Conservation (phyloP, 1,140 invertebrate species). For the Zeugodacus cucurbitae region DNA sequence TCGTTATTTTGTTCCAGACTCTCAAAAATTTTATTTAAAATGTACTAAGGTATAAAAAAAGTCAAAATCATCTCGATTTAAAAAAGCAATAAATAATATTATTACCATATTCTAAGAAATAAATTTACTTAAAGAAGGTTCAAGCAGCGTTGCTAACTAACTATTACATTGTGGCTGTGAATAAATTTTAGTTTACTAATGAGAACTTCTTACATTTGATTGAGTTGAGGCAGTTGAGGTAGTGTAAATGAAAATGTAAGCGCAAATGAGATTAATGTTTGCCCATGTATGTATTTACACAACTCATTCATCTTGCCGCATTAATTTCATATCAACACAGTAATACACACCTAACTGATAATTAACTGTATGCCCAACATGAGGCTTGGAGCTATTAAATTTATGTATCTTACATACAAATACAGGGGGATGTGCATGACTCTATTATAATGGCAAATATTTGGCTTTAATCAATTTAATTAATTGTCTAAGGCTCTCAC, state of each 20-base stretch:
- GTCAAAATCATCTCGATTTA: too few relatives aligned
- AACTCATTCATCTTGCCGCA: background rate
- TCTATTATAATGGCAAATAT: background rate
- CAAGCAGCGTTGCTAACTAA: background rate
- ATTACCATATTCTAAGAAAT: too few relatives aligned
- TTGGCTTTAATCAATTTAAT: constrained; percentile 1
- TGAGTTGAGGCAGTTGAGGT: too few relatives aligned
- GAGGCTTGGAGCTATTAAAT: background rate
- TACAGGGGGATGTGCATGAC: too few relatives aligned
- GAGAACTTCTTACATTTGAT: background rate
- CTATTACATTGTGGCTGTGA: background rate
- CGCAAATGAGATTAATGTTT: background rate
- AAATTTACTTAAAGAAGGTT: background rate
- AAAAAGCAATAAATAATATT: too few relatives aligned
- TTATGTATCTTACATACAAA: background rate
- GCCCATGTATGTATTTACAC: background rate
- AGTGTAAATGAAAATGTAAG: background rate
- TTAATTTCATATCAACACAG: background rate
- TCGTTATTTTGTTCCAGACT: too few relatives aligned
- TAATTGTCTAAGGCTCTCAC: background rate
- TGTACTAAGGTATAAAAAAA: too few relatives aligned
- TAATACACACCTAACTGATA: background rate
- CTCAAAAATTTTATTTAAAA: too few relatives aligned
- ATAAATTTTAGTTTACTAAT: background rate
- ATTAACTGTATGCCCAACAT: background rate